phyloP scores from a whole-genome alignment of 2,797 vertebrate species.

The Crocidura indochinensis region DNA sequence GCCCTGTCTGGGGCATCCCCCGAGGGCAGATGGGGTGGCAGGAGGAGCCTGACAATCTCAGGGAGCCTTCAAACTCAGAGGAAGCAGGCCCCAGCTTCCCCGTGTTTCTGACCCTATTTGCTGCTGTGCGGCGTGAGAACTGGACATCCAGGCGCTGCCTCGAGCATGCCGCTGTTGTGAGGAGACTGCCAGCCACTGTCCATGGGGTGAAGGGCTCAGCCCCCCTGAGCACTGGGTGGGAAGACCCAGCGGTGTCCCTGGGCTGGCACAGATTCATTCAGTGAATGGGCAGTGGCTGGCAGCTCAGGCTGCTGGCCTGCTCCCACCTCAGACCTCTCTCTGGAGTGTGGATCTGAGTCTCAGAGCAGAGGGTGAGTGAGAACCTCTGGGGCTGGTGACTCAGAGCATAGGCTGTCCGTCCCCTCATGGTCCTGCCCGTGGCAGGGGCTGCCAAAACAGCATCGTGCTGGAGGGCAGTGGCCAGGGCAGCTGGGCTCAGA shows the following conservation, averaged over 20 bases:
- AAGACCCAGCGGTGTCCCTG: not conserved
- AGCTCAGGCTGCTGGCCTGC: too few species aligned
- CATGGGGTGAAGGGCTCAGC: not conserved
- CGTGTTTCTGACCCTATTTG: conserved; percentile 1
- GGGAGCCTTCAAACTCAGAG: not conserved
- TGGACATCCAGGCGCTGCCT: not conserved
- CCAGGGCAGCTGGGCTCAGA: conserved; percentile 90
- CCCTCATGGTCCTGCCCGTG: not conserved
- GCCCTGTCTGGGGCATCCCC: conserved; percentile 2
- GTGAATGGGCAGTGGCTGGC: too few species aligned
- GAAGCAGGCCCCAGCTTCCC: not conserved
- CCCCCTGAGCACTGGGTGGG: not conserved
- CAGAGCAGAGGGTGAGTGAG: not conserved
- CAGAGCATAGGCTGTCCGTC: not conserved
- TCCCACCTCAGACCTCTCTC: not conserved
- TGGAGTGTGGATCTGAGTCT: conserved; percentile 51
- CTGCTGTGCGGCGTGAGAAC: not conserved
- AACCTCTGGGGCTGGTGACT: not conserved
- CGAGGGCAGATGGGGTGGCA: rapidly evolving
- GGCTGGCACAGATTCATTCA: too few species aligned
- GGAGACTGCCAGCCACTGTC: not conserved
- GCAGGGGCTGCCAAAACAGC: not conserved
- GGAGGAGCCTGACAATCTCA: not conserved
- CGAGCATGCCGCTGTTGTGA: not conserved
- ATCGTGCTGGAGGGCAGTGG: not conserved